Conservation (phyloP, 2,888 invertebrate species). For the Congeria kusceri region DNA sequence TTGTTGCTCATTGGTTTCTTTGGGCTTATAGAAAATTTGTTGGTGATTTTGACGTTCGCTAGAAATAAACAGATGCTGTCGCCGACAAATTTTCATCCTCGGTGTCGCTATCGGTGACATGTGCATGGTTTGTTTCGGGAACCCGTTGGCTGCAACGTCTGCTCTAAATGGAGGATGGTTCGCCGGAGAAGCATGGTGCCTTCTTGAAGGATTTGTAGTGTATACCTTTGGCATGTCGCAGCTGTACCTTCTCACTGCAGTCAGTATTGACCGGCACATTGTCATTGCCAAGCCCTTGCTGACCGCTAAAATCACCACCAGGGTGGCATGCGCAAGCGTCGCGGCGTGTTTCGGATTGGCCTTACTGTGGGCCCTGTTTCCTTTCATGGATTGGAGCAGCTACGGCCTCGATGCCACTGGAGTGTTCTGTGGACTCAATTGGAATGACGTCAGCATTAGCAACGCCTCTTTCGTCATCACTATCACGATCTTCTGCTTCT, state of each 20-base stretch:
- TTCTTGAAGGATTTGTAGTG: slow-evolving; percentile 74
- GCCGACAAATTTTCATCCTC: slow-evolving; percentile 78
- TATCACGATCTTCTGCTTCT: slow-evolving; percentile 75
- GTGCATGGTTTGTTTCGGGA: slow-evolving; percentile 65
- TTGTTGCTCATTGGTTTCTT: slow-evolving; percentile 44
- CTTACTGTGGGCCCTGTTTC: slow-evolving; percentile 74
- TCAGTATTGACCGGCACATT: slow-evolving; percentile 77
- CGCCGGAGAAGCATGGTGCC: slow-evolving; percentile 67
- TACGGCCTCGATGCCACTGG: slow-evolving; percentile 73
- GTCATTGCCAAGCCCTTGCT: slow-evolving; percentile 77
- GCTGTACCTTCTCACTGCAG: slow-evolving; percentile 76
- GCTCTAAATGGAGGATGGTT: slow-evolving; percentile 66
- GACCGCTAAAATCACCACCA: slow-evolving; percentile 67
- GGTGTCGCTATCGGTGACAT: slow-evolving; percentile 72
- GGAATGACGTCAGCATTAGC: slow-evolving; percentile 60
- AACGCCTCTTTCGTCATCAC: slow-evolving; percentile 71
- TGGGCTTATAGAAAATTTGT: slow-evolving; percentile 67
- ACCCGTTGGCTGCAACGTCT: slow-evolving; percentile 62
- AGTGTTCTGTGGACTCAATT: slow-evolving; percentile 72
- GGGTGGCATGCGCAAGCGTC: slow-evolving; percentile 62
- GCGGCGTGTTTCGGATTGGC: slow-evolving; percentile 64
- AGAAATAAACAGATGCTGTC: slow-evolving; percentile 72
- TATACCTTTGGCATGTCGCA: slow-evolving; percentile 75
- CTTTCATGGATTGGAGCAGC: slow-evolving; percentile 78
- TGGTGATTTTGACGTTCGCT: slow-evolving; percentile 65